Percentiles rank a stretch among this genome's conserved stretches.
These are phyloP conservation scores for Luperina nickerlii DNA, from an alignment of 2,888 invertebrate genomes.

Conservation along the genomic window DNA sequence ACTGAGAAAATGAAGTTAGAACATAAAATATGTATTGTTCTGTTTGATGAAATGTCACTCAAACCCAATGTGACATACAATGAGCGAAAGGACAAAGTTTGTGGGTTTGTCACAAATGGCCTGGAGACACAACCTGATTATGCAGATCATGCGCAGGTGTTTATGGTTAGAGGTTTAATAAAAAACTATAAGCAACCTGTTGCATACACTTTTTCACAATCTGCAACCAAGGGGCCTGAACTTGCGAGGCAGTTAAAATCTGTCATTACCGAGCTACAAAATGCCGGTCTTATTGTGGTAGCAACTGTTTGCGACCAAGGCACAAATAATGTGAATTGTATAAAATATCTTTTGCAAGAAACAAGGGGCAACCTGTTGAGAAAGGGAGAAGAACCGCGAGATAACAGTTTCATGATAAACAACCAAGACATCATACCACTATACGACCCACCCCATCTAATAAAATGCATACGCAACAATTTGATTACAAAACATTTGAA, in stretches of 20 bases:
- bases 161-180: neutral
- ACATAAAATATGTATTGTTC: neutral
- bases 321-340: neutral
- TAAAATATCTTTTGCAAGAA: neutral
- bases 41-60: neutral
- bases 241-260: neutral
- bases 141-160: slow-evolving; percentile 17
- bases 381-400: neutral
- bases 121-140: slow-evolving; percentile 1
- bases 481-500: neutral
- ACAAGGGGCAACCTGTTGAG: neutral
- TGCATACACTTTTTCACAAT: slow-evolving; percentile 1
- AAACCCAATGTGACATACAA: slow-evolving; percentile 11
- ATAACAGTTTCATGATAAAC: neutral
- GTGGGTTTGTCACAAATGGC: slow-evolving; percentile 11
- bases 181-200: neutral
- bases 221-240: slow-evolving; percentile 18
- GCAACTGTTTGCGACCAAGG: neutral
- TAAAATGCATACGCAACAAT: slow-evolving; percentile 3
- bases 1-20: neutral
- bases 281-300: neutral
- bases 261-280: neutral
- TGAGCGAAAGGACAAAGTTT: neutral
- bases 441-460: neutral
- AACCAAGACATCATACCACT: neutral